Evolutionary conservation across 64 coral and sea anemone genomes (phyloP).

Genomic region (Actinia equina): DNA sequence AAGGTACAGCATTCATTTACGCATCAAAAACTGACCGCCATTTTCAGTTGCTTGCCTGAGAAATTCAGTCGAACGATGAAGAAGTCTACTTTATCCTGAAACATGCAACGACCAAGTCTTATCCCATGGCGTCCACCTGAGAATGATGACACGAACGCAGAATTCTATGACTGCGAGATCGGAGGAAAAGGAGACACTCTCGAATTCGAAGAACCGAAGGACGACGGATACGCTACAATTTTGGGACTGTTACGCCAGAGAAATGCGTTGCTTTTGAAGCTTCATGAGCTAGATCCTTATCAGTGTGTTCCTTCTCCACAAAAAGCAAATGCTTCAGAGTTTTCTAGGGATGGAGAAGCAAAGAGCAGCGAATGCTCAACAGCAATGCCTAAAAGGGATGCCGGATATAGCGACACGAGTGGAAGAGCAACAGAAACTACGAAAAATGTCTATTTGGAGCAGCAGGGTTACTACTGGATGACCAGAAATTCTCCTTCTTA

Average conservation of each 20-base stretch:
- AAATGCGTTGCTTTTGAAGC: slow-evolving; percentile 9
- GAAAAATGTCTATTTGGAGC: not conserved
- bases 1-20: not conserved
- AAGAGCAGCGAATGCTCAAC: not conserved
- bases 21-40: not conserved
- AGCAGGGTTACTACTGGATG: not conserved
- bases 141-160: slow-evolving; percentile 22
- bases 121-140: slow-evolving; percentile 22
- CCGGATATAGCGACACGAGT: slow-evolving; percentile 7
- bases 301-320: not conserved
- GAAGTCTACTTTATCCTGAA: not conserved
- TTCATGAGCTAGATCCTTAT: slow-evolving; percentile 14
- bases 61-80: not conserved
- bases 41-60: not conserved
- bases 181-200: slow-evolving; percentile 24
- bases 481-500: not conserved
- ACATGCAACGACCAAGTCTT: slow-evolving; percentile 10
- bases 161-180: slow-evolving; percentile 21
- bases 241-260: not conserved
- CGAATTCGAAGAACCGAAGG: not conserved
- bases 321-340: not conserved
- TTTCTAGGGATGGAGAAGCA: not conserved
- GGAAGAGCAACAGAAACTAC: not conserved
- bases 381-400: not conserved
- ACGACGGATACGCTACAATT: not conserved